Evolutionary conservation across 2,888 invertebrate species (phyloP).

Genomic region (Philereme transversata): DNA sequence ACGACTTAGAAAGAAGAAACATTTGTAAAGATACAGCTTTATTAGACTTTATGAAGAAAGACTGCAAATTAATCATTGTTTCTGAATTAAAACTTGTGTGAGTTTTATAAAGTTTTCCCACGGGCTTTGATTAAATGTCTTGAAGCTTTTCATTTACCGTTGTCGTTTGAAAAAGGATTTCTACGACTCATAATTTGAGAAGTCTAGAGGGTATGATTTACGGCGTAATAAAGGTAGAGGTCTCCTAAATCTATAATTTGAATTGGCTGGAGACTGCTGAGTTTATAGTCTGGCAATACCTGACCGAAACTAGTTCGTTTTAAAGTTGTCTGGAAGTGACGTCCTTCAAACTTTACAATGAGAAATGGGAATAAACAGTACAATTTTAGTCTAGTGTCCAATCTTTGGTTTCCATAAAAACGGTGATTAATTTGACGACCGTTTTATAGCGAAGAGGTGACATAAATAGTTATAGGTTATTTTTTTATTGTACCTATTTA

Average conservation of each 20-base stretch:
- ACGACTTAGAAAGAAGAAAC: conserved; percentile 13
- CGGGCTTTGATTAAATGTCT: conserved; percentile 8
- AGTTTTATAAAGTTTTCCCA: conserved; percentile 14
- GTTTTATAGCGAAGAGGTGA: too few relatives aligned
- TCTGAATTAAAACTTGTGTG: conserved; percentile 20
- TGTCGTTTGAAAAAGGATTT: conserved; percentile 14
- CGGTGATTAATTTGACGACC: too few relatives aligned
- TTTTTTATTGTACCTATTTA: too few relatives aligned
- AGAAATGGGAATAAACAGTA: too few relatives aligned
- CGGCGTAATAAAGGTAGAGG: conserved; percentile 5
- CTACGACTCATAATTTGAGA: conserved; percentile 5
- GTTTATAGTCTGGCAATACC: too few relatives aligned
- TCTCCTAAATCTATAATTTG: conserved; percentile 3
- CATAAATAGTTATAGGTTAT: too few relatives aligned
- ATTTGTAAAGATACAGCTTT: conserved; percentile 19
- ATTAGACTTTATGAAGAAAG: neutral
- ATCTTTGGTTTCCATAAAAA: too few relatives aligned
- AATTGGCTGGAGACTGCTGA: too few relatives aligned
- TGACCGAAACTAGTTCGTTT: too few relatives aligned
- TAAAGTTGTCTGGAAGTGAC: too few relatives aligned
- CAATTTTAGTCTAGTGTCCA: too few relatives aligned
- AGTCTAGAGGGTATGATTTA: conserved; percentile 1
- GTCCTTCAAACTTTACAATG: too few relatives aligned
- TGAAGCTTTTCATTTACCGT: conserved; percentile 5
- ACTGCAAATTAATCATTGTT: conserved; percentile 25